Conservation (phyloP, 2,797 vertebrate genomes). For the Columba guinea region DNA sequence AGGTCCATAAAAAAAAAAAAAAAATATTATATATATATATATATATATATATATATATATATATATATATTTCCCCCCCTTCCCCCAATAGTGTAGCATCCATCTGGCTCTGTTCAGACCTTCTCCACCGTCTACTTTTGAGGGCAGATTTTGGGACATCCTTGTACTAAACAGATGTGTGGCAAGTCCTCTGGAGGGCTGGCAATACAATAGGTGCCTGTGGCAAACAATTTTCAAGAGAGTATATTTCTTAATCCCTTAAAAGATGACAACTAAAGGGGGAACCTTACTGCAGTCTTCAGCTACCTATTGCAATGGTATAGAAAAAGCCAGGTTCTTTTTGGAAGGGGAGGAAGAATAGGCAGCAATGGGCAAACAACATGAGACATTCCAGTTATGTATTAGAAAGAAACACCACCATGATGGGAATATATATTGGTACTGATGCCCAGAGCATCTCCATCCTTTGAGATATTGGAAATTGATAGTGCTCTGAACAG, state of each 20-base stretch:
- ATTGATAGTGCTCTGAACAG: neutral
- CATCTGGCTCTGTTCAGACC: neutral
- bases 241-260: neutral
- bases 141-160: neutral
- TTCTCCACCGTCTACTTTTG: neutral
- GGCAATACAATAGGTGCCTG: neutral
- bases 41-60: neutral
- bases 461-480: neutral
- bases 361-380: neutral
- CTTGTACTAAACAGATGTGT: neutral
- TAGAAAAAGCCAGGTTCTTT: neutral
- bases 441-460: neutral
- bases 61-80: too few species aligned
- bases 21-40: too few species aligned
- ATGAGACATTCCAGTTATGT: neutral
- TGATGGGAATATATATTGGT: too few species aligned
- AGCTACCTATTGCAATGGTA: neutral
- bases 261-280: neutral
- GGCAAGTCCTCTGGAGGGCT: neutral
- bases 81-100: neutral
- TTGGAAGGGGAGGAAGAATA: neutral
- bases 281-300: neutral
- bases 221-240: neutral
- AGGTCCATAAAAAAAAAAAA: neutral
- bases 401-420: neutral